Base-by-base conservation (phyloP, 2,113 vertebrate species). In the Charina bottae region DNA sequence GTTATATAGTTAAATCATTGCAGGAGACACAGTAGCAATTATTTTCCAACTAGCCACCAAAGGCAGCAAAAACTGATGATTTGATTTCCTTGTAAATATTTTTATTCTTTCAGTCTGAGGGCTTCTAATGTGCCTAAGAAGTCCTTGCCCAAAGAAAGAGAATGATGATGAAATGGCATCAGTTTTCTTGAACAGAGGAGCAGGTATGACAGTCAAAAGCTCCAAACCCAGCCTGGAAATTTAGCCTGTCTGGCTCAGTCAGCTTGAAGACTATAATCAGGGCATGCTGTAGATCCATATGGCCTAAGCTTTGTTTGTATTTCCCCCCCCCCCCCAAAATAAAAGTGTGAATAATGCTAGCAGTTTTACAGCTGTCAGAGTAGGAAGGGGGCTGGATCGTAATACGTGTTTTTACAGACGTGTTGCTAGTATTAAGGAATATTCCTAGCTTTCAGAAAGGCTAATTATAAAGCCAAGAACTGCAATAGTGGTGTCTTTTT, bases 21-120 rank as follows among this genome's bases (percentile, higher is more conserved):
- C 0, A 87, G 89, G 89, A 94, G 64, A 93, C 85, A 88, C 46
- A 21, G 54, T 91, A 92, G 90, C 89, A 94, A 94, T 88, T 85
- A 72, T 93, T 94, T 56, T 89, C 37, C 4, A 13, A 58, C 42
- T 91, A 90, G 85, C 60, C 28, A 46, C 83, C 87, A 28, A 88
- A 62, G 93, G 85, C 33, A n/a, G 6, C 85, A 83, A 78, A 46
- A 54, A 89, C 54, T 96, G 95, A 88, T 42, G 86, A 92, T 86
- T 54, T 83, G 49, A 87, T 92, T 92, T 93, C 53, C 21, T 88
- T 62, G 17, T 19, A 59, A 37, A 17, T 86, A 85, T 95, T 55
- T 94, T 89, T 86, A 93, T 88, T 68, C 8, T 7, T 21, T 90
- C 91, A 93, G 84, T 94, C 85, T 87, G 90, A 92, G 90, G 54